These are phyloP conservation scores for Urechis unicinctus DNA, from an alignment of 2,888 invertebrate genomes.

Conservation along the genomic window DNA sequence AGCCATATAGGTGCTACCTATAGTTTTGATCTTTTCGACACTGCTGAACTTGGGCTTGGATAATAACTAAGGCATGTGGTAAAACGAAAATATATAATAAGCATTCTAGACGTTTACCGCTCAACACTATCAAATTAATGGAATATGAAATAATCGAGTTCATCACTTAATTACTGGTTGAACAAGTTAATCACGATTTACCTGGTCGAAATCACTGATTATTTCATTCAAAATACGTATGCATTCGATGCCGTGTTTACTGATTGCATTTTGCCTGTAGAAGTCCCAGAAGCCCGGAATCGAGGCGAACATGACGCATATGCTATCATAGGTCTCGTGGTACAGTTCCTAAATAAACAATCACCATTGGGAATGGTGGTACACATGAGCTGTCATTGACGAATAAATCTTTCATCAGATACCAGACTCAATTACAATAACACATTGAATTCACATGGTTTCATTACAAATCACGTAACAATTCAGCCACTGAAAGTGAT, in stretches of 20 bases:
- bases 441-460: too few relatives aligned
- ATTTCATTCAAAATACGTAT: slow-evolving; percentile 90
- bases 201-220: slow-evolving; percentile 96
- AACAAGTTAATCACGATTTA: slow-evolving; percentile 43
- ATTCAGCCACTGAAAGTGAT: too few relatives aligned
- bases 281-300: slow-evolving; percentile 97
- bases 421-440: too few relatives aligned
- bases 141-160: neutral
- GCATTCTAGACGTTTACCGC: too few relatives aligned
- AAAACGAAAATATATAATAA: neutral
- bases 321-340: slow-evolving; percentile 85
- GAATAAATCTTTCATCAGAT: too few relatives aligned
- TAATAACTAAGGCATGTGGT: slow-evolving; percentile 61
- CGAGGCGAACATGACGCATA: slow-evolving; percentile 97
- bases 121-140: too few relatives aligned
- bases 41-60: slow-evolving; percentile 89
- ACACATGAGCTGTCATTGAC: neutral
- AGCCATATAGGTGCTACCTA: slow-evolving; percentile 97
- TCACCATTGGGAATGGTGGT: neutral
- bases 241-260: slow-evolving; percentile 92
- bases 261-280: slow-evolving; percentile 93
- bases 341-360: slow-evolving; percentile 69
- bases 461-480: too few relatives aligned
- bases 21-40: slow-evolving; percentile 97
- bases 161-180: neutral